Percentiles rank a stretch among this genome's conserved stretches.
Conservation (phyloP, 2,888 invertebrate species). For the Opisthograptis luteolata region DNA sequence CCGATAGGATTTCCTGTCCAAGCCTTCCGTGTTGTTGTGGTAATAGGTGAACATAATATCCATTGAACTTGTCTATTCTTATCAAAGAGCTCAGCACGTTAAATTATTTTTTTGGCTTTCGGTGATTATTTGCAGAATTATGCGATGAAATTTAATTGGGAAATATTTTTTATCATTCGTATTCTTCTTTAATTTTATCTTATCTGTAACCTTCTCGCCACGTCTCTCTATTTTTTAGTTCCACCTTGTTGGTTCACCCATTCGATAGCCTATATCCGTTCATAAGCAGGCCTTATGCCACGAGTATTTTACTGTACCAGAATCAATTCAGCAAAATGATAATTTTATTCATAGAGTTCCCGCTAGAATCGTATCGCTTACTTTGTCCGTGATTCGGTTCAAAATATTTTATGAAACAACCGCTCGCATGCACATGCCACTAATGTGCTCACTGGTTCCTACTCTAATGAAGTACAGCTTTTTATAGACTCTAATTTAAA, state of each 20-base stretch:
- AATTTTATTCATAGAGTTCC: constrained; percentile 84
- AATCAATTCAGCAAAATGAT: constrained; percentile 83
- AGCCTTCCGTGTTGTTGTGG: no score
- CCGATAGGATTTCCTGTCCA: no score
- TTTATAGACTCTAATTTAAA: constrained; percentile 11
- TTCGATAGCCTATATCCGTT: constrained; percentile 49
- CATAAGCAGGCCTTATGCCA: constrained; percentile 69
- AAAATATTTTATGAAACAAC: constrained; percentile 74
- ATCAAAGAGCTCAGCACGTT: no score
- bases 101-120: no score
- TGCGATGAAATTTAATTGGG: no score
- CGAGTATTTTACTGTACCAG: constrained; percentile 74
- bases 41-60: no score
- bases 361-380: constrained; percentile 80
- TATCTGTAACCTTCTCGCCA: no score
- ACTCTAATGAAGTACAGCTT: constrained; percentile 31
- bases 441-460: constrained; percentile 42
- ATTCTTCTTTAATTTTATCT: no score
- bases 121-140: no score
- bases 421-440: constrained; percentile 51
- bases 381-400: constrained; percentile 80
- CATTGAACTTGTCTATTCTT: no score
- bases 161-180: no score
- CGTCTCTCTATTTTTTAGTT: no score
- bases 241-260: constrained; percentile 2